phyloP scores from a whole-genome alignment of 2,797 vertebrate genomes.

The Balearica regulorum region DNA sequence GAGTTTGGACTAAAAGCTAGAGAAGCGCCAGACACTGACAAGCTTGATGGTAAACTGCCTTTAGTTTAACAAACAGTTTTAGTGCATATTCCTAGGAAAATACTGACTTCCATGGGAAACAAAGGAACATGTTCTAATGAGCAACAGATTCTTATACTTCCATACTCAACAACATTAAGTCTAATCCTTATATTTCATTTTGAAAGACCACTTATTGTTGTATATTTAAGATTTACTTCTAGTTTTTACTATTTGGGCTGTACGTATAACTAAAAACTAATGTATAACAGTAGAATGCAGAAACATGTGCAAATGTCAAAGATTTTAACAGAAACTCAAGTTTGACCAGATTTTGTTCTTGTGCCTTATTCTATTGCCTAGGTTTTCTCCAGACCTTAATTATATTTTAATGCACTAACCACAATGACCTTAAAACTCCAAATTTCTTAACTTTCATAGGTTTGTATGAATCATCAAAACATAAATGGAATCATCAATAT shows the following conservation, averaged over 20 bases:
- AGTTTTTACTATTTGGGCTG: neutral
- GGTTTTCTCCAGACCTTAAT: neutral
- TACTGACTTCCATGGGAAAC: neutral
- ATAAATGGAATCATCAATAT: neutral
- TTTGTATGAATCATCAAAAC: neutral
- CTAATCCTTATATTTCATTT: neutral
- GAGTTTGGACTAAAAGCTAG: neutral
- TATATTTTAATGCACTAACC: neutral
- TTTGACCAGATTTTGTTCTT: neutral
- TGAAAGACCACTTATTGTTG: neutral
- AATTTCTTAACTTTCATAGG: neutral
- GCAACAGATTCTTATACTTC: neutral
- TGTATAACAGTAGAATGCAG: neutral
- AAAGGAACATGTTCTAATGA: neutral
- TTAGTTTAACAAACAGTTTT: neutral
- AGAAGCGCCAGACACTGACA: neutral
- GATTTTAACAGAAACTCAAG: neutral
- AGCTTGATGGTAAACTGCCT: neutral
- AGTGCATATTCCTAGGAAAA: neutral
- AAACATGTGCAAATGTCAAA: neutral
- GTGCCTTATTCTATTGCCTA: neutral
- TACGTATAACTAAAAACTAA: neutral
- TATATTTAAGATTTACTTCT: neutral
- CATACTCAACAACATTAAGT: neutral
- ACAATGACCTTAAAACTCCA: neutral